phyloP scores from a whole-genome alignment of 2,797 vertebrate genomes.

The Ctenopoma multispine region DNA sequence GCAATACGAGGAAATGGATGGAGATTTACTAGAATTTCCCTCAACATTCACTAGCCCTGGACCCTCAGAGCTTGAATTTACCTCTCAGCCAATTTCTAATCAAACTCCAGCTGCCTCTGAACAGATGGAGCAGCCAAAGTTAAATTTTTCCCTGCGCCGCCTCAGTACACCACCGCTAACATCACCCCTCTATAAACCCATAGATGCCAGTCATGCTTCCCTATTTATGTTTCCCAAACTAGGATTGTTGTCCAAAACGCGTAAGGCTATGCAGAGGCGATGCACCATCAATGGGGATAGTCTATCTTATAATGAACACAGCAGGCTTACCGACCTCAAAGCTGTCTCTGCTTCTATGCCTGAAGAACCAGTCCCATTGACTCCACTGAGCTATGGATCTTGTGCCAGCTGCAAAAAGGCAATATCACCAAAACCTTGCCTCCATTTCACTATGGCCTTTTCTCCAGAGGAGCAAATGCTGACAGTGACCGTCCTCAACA shows the following conservation, averaged over 20 bases:
- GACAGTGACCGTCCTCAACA: conserved; percentile 73
- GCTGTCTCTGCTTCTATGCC: conserved; percentile 36
- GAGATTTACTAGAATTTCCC: conserved; percentile 72
- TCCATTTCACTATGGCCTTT: conserved; percentile 84
- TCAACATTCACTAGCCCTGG: conserved; percentile 67
- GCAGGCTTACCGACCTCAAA: conserved; percentile 60
- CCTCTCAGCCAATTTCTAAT: conserved; percentile 27
- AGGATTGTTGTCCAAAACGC: conserved; percentile 72
- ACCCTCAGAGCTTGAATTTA: conserved; percentile 61
- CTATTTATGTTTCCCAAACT: conserved; percentile 76
- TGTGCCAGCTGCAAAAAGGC: conserved; percentile 48
- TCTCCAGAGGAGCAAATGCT: conserved; percentile 74
- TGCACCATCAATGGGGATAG: conserved; percentile 74
- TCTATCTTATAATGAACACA: conserved; percentile 65
- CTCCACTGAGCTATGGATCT: conserved; percentile 69
- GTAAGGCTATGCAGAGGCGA: conserved; percentile 74
- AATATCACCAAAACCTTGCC: conserved; percentile 64
- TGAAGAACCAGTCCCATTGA: conserved; percentile 71
- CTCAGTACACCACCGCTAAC: conserved; percentile 68
- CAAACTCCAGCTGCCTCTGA: conserved; percentile 40
- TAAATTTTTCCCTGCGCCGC: conserved; percentile 74
- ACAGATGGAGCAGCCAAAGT: conserved; percentile 56
- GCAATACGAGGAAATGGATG: conserved; percentile 74
- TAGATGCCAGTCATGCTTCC: conserved; percentile 69
- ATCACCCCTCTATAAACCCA: conserved; percentile 63